These are phyloP conservation scores for Falco cherrug DNA, from an alignment of 2,797 vertebrate species.

Conservation along the genomic window DNA sequence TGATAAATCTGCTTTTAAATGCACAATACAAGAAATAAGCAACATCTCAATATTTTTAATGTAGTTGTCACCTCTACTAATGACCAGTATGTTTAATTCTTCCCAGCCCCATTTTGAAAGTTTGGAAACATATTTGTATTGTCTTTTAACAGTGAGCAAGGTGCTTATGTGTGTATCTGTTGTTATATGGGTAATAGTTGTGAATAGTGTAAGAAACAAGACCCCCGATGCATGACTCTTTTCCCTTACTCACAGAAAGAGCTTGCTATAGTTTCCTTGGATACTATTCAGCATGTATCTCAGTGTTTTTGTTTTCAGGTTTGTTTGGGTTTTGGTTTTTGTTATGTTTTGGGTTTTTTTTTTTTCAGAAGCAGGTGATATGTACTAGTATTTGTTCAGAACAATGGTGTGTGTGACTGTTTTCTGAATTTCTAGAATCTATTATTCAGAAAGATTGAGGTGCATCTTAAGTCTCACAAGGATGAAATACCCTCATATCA, in stretches of 20 bases:
- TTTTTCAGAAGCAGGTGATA: background rate
- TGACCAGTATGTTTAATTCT: background rate
- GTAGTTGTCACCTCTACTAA: background rate
- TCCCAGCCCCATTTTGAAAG: background rate
- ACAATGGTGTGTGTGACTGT: background rate
- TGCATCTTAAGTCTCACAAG: background rate
- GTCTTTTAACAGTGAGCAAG: background rate
- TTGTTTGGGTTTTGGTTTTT: too few species aligned
- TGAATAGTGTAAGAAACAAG: background rate
- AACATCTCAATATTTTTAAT: background rate
- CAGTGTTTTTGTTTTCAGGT: background rate
- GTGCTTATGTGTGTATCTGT: background rate
- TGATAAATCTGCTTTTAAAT: background rate
- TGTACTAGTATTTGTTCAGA: background rate
- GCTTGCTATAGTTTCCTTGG: conserved; percentile 21
- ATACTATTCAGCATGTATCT: background rate
- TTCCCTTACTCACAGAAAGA: background rate
- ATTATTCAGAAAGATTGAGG: background rate
- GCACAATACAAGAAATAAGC: background rate
- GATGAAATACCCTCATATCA: background rate
- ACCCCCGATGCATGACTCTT: background rate
- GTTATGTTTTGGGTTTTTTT: too few species aligned
- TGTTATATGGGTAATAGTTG: background rate
- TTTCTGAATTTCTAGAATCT: background rate
- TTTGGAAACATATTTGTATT: background rate